phyloP scores from a whole-genome alignment of 2,888 invertebrate species.

The Chirona hameri region DNA sequence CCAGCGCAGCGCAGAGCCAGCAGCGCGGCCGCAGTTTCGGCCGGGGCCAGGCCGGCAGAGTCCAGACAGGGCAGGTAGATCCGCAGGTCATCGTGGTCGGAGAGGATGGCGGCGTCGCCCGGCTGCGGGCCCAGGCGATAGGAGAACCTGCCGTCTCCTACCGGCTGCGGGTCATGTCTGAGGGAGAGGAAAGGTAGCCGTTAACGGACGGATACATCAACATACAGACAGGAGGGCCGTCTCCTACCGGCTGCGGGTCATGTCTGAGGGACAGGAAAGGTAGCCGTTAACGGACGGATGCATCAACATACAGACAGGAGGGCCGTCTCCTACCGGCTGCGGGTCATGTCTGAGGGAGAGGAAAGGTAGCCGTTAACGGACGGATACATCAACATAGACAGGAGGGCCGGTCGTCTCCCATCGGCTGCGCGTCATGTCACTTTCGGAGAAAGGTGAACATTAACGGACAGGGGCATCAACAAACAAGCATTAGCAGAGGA shows the following conservation, averaged over 20 bases:
- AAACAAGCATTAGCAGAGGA: too few relatives aligned
- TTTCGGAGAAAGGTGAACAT: neutral
- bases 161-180: too few relatives aligned
- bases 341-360: too few relatives aligned
- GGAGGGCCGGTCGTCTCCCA: too few relatives aligned
- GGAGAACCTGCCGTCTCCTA: neutral
- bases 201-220: too few relatives aligned
- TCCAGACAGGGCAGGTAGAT: conserved; percentile 23
- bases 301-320: too few relatives aligned
- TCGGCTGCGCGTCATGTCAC: too few relatives aligned
- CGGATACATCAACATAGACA: too few relatives aligned
- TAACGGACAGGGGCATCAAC: neutral
- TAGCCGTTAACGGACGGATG: neutral
- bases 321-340: too few relatives aligned
- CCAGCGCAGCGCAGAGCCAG: neutral
- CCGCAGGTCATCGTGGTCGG: neutral
- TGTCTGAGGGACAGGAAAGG: neutral
- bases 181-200: too few relatives aligned
- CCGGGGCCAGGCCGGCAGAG: neutral
- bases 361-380: neutral
- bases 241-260: too few relatives aligned
- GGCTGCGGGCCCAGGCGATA: neutral
- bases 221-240: too few relatives aligned
- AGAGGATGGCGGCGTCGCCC: neutral
- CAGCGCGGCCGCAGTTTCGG: neutral